Percentiles rank a stretch among this genome's conserved stretches.
Conservation (phyloP, 2,888 invertebrate species). For the Phaedon cochleariae region DNA sequence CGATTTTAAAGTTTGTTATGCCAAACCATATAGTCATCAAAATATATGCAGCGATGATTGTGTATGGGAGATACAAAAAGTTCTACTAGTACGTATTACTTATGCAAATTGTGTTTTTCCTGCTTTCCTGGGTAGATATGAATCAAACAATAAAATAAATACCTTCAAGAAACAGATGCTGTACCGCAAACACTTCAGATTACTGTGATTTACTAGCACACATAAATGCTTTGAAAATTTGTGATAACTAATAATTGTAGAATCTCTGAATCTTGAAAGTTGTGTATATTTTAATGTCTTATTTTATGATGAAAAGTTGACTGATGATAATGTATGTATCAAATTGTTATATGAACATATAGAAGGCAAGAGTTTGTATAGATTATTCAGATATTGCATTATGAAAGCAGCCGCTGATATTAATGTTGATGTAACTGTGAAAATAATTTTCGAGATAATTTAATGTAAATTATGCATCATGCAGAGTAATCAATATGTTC, state of each 20-base stretch:
- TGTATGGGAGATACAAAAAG: too few species aligned
- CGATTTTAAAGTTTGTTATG: too few species aligned
- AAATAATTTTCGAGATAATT: too few species aligned
- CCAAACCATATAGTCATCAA: neutral
- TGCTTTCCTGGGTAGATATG: slow-evolving; percentile 1
- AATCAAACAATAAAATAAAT: slow-evolving; percentile 12
- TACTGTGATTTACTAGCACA: neutral
- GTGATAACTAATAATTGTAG: neutral
- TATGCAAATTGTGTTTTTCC: slow-evolving; percentile 5
- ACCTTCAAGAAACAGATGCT: neutral
- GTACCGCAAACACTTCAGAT: neutral
- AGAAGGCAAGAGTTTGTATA: neutral
- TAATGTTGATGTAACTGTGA: too few species aligned
- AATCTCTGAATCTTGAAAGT: neutral
- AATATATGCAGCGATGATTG: neutral
- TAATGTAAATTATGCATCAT: too few species aligned
- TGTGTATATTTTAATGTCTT: neutral
- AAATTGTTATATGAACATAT: neutral
- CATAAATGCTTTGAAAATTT: neutral
- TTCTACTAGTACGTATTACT: too few species aligned
- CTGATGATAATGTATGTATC: neutral
- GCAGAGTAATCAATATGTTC: too few species aligned
- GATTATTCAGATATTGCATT: neutral
- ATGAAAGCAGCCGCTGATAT: neutral
- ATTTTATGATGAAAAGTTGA: neutral